Base-by-base conservation (phyloP, 2,888 invertebrate genomes). In the Caenorhabditis afra region DNA sequence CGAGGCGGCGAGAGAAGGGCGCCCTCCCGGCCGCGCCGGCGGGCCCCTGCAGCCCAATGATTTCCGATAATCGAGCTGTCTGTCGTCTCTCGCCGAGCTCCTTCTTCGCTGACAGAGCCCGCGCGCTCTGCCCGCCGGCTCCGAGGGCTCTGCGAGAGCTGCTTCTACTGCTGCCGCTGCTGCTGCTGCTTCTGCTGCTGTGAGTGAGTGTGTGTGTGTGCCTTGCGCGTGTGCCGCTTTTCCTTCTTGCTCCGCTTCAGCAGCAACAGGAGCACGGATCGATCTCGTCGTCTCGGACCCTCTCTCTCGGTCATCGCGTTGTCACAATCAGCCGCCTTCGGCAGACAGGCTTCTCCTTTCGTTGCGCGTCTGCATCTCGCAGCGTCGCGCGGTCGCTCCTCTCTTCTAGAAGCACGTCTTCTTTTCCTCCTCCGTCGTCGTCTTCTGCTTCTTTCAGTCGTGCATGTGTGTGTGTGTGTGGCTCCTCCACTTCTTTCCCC, bases 21-120 rank as follows among this genome's bases (percentile, higher is more conserved):
- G 47, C 70, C 68, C 50, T 68, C 41, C 59, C 66, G 50, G 50
- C 58, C 50, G 58, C 50, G 29, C 29, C 29, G 29, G 55, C 50
- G 59, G 68, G 41, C 52, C 59, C 68, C 50, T 44, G 58, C 50
- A 73, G 64, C 74, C 82, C 80, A 81, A 82, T 81, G 82, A 84
- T 84, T 82, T 82, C 81, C 81, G 71, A 83, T 81, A 81, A 79
- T 79, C 77, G 77, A 58, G 68, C 65, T 50, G 70, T 70, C 76
- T 70, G 58, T 5, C 18, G 52, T 45, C 76, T 77, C 76, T 53
- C 53, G 16, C 14, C 29, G 29, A 7, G 35, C 65, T 59, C 65
- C 7, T n/a, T 39, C n/a, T 50, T 16, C n/a, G 47, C 50, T 23
- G 44, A 23, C 44, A 12, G 45, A 41, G 37, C 20, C 39, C 10